A percentile compares a stretch with the other conserved stretches of the same genome.
phyloP scores from a whole-genome alignment of 2,888 invertebrate genomes.

The Netelia virgata region DNA sequence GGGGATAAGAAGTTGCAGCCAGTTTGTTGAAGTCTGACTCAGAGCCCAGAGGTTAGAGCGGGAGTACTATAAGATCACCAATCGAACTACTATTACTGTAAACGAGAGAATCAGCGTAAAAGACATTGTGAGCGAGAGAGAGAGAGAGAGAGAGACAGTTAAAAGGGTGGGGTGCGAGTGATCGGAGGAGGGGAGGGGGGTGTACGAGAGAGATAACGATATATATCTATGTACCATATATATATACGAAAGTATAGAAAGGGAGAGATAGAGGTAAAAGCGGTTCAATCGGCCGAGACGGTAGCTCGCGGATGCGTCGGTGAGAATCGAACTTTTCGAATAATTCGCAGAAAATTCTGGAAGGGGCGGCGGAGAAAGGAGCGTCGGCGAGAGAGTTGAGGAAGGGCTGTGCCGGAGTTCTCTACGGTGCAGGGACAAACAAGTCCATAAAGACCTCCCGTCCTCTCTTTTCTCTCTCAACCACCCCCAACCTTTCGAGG shows the following conservation, averaged over 20 bases:
- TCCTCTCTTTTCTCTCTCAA: slow-evolving; percentile 37
- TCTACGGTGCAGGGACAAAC: slow-evolving; percentile 76
- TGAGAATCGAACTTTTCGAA: slow-evolving; percentile 77
- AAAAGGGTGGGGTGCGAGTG: not conserved
- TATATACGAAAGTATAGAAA: not conserved
- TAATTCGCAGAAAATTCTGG: slow-evolving; percentile 77
- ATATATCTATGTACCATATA: not conserved
- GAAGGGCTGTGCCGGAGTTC: slow-evolving; percentile 32
- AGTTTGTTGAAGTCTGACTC: slow-evolving; percentile 47
- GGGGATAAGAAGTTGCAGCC: slow-evolving; percentile 14
- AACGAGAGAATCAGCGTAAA: slow-evolving; percentile 70
- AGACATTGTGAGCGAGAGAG: slow-evolving; percentile 42
- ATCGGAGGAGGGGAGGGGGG: no score
- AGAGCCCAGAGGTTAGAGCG: not conserved
- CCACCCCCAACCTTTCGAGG: slow-evolving; percentile 47
- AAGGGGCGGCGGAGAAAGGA: not conserved
- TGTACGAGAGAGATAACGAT: slow-evolving; percentile 21
- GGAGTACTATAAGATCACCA: slow-evolving; percentile 28
- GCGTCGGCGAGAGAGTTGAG: slow-evolving; percentile 7
- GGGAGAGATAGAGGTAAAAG: slow-evolving; percentile 63
- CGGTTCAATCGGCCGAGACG: slow-evolving; percentile 70
- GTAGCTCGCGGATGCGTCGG: slow-evolving; percentile 70
- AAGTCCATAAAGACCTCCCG: slow-evolving; percentile 79
- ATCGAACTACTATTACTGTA: slow-evolving; percentile 64
- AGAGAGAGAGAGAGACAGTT: not conserved